Percentiles rank a stretch among this genome's conserved stretches.
Conservation (phyloP, 2,113 vertebrate species). For the Ursus arctos region DNA sequence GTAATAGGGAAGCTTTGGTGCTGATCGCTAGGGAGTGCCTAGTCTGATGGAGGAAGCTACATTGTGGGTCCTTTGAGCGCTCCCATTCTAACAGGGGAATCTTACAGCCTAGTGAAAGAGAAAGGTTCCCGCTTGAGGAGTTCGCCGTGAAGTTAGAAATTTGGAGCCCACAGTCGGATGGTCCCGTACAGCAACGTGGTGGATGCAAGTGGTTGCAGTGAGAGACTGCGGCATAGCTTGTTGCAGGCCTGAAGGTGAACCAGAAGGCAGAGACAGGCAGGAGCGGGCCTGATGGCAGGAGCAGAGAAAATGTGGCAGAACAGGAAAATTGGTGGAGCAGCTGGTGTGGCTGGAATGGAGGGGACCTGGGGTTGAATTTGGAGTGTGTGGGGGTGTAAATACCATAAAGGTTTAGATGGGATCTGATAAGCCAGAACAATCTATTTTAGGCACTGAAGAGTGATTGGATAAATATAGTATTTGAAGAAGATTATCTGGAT, state of each 20-base stretch:
- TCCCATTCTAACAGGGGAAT: neutral
- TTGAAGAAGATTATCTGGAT: slow-evolving; percentile 53
- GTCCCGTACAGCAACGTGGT: neutral
- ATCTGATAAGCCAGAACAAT: slow-evolving; percentile 7
- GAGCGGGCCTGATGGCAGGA: neutral
- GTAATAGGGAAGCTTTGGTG: neutral
- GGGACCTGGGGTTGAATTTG: neutral
- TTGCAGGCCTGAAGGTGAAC: neutral
- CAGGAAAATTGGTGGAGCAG: neutral
- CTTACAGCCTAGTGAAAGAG: neutral
- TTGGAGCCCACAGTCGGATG: neutral
- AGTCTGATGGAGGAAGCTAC: neutral
- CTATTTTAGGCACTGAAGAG: slow-evolving; percentile 42
- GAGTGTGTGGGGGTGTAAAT: neutral
- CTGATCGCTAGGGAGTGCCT: neutral
- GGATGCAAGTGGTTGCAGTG: neutral
- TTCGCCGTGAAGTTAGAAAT: neutral
- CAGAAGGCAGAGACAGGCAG: neutral
- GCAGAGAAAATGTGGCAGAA: neutral
- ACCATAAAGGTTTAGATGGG: neutral
- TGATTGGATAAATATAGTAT: slow-evolving; percentile 45
- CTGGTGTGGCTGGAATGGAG: neutral
- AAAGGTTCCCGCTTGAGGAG: neutral
- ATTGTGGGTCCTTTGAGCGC: neutral
- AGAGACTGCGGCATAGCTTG: neutral